A percentile compares a stretch with the other conserved stretches of the same genome.
Evolutionary conservation across 53 echinoderm and acorn worm species (phyloP).

Genomic region (Paelopatides confundens): DNA sequence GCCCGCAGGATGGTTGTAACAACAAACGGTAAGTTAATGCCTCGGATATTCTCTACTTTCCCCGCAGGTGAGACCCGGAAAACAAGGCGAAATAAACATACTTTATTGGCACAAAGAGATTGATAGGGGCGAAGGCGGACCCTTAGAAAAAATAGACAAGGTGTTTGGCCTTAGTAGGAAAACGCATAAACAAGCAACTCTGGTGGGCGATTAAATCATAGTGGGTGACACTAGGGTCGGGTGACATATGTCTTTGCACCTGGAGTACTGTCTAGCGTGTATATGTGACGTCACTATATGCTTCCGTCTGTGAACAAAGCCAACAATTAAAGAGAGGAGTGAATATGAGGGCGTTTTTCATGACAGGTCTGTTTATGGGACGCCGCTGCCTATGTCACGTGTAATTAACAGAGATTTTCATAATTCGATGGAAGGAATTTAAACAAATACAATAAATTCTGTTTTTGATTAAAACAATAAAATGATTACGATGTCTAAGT

Average conservation of each 20-base stretch:
- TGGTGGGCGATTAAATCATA: constrained; percentile 40
- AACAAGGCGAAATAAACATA: constrained; percentile 41
- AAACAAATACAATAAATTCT: too few species aligned
- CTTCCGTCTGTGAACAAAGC: too few species aligned
- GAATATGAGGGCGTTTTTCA: too few species aligned
- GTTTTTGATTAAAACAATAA: too few species aligned
- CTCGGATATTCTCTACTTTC: background rate
- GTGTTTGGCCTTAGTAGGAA: constrained; percentile 37
- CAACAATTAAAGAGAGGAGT: too few species aligned
- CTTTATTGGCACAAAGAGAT: constrained; percentile 23
- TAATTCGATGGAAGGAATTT: too few species aligned
- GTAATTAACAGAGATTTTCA: too few species aligned
- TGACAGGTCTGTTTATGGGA: too few species aligned
- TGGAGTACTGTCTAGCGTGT: constrained; percentile 5
- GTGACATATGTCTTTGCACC: constrained; percentile 6
- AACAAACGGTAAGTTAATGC: constrained; percentile 41
- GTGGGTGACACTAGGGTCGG: constrained; percentile 21
- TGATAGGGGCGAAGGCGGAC: constrained; percentile 31
- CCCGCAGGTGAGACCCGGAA: constrained; percentile 25
- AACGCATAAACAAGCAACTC: constrained; percentile 42
- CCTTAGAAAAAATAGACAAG: constrained; percentile 36
- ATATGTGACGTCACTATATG: background rate
- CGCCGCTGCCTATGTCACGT: too few species aligned
- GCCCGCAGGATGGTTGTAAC: constrained; percentile 25
- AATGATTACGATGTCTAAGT: too few species aligned